Conservation (phyloP, 2,888 invertebrate species). For the Sisyra nigra region DNA sequence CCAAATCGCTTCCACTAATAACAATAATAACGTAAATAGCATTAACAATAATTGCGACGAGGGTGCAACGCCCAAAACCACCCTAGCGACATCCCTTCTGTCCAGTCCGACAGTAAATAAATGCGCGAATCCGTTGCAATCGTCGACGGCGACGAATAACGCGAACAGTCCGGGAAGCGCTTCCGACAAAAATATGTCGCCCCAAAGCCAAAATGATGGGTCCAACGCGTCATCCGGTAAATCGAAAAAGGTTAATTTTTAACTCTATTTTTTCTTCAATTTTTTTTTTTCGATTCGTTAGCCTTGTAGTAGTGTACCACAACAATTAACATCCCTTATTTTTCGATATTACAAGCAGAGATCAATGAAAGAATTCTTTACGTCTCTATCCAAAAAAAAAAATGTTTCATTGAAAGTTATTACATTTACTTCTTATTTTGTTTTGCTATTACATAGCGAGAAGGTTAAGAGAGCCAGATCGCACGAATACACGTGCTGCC, state of each 20-base stretch:
- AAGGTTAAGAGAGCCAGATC: too few species aligned
- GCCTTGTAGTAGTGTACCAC: too few species aligned
- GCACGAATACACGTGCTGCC: too few species aligned
- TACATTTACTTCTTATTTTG: too few species aligned
- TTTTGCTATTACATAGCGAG: too few species aligned
- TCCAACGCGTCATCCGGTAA: constrained; percentile 27
- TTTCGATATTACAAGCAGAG: too few species aligned
- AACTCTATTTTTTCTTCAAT: not conserved
- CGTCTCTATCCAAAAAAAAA: too few species aligned
- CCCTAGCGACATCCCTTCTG: constrained; percentile 21
- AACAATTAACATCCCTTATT: too few species aligned
- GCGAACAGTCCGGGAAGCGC: constrained; percentile 26
- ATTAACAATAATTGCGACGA: constrained; percentile 6
- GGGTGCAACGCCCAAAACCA: constrained; percentile 12
- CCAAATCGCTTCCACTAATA: not conserved
- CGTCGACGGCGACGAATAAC: constrained; percentile 23
- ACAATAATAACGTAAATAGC: constrained; percentile 2
- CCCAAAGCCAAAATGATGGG: constrained; percentile 33
- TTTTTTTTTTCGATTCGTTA: too few species aligned
- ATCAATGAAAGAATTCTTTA: too few species aligned
- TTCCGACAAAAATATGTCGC: constrained; percentile 33
- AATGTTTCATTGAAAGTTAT: too few species aligned
- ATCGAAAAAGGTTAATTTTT: constrained; percentile 29
- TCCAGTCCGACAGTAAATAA: constrained; percentile 23
- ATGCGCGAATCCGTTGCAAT: constrained; percentile 24